These are phyloP conservation scores for Tychaedon coryphoeus DNA, from an alignment of 2,113 vertebrate genomes.

Conservation along the genomic window DNA sequence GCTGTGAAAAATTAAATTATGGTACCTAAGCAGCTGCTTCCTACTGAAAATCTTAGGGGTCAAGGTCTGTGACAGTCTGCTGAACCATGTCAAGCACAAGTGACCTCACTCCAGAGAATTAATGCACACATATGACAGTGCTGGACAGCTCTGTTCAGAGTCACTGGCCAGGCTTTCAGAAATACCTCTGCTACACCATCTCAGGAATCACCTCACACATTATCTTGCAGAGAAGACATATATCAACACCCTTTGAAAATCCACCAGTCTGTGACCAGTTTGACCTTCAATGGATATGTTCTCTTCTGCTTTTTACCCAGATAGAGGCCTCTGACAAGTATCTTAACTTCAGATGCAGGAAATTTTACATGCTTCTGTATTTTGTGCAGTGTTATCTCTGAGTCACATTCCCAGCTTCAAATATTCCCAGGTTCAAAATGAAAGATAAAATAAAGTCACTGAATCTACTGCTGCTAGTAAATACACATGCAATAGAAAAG, in stretches of 20 bases:
- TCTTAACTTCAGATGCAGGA: not conserved
- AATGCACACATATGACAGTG: accelerated
- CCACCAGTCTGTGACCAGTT: not conserved
- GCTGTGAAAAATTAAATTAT: not conserved
- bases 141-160: not conserved
- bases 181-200: not conserved
- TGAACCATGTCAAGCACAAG: accelerated
- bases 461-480: not conserved
- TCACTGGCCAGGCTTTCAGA: not conserved
- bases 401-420: not conserved
- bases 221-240: not conserved
- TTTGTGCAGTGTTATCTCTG: not conserved
- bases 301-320: not conserved
- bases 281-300: not conserved
- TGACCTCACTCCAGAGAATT: not conserved
- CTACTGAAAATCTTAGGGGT: not conserved
- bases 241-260: not conserved
- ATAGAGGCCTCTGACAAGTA: not conserved
- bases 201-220: not conserved
- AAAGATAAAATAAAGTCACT: slow-evolving; percentile 6
- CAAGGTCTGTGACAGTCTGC: not conserved
- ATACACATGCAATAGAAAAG: not conserved
- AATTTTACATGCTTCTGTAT: not conserved
- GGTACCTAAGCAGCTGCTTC: not conserved
- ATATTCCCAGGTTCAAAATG: slow-evolving; percentile 1